Conservation (phyloP, 2,888 invertebrate species). For the Antheraea yamamai region DNA sequence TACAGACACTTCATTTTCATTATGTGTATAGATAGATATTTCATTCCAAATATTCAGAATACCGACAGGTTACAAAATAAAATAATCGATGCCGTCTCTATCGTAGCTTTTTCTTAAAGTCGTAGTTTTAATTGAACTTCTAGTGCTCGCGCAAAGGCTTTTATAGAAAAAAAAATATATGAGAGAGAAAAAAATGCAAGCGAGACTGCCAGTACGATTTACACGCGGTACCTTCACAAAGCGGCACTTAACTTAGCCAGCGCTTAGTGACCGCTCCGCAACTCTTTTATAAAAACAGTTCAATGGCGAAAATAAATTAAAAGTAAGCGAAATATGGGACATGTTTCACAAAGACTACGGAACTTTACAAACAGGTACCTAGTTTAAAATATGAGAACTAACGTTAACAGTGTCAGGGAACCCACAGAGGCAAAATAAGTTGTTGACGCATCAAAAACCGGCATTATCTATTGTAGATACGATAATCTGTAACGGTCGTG, state of each 20-base stretch:
- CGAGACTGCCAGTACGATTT: constrained; percentile 52
- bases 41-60: too few species aligned
- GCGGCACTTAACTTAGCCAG: constrained; percentile 59
- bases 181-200: constrained; percentile 50
- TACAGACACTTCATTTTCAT: too few species aligned
- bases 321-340: constrained; percentile 31
- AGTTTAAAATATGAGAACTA: too few species aligned
- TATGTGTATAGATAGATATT: too few species aligned
- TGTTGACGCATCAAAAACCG: too few species aligned
- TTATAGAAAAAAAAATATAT: constrained; percentile 51
- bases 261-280: constrained; percentile 52
- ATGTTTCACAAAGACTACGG: neutral
- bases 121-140: constrained; percentile 60
- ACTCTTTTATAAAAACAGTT: constrained; percentile 45
- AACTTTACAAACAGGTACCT: neutral
- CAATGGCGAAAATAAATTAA: constrained; percentile 48
- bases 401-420: too few species aligned
- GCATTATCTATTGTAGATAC: too few species aligned
- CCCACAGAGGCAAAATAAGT: too few species aligned
- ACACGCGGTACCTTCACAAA: constrained; percentile 58
- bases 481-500: too few species aligned
- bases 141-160: constrained; percentile 63
- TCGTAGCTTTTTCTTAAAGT: constrained; percentile 37
- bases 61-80: neutral
- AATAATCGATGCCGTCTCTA: constrained; percentile 23